Evolutionary conservation across 2,113 vertebrate species (phyloP).

Genomic region (Tachycineta bicolor): DNA sequence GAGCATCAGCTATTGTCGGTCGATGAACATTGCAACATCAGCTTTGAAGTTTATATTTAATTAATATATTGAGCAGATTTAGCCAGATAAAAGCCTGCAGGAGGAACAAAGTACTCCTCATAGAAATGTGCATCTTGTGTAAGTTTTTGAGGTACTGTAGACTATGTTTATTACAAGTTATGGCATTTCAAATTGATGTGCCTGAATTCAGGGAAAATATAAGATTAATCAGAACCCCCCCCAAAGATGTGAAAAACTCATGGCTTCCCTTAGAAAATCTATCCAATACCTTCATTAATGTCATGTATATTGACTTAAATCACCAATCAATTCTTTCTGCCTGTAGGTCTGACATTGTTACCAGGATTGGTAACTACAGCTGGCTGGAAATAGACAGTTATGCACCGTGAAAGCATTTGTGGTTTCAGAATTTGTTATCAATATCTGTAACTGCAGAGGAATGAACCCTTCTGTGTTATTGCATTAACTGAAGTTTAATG

Average conservation of each 20-base stretch:
- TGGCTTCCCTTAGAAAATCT: constrained; percentile 13
- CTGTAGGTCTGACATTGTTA: constrained; percentile 42
- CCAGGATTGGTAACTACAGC: neutral
- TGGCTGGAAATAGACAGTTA: neutral
- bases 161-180: neutral
- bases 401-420: neutral
- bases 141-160: neutral
- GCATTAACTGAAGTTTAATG: neutral
- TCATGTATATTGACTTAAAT: constrained; percentile 21
- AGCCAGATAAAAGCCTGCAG: constrained; percentile 13
- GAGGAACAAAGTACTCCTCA: constrained; percentile 4
- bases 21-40: neutral
- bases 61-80: constrained; percentile 42
- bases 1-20: neutral
- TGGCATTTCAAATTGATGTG: neutral
- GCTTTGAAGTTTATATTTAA: constrained; percentile 50
- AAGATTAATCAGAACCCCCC: neutral
- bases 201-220: neutral
- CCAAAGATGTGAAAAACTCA: neutral
- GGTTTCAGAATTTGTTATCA: neutral
- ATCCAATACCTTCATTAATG: constrained; percentile 10
- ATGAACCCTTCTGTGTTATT: neutral
- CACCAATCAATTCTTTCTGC: constrained; percentile 20
- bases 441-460: neutral
- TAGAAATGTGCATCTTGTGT: neutral